Evolutionary conservation across 2,888 invertebrate genomes (phyloP).

Genomic region (Eupithecia subumbrata): DNA sequence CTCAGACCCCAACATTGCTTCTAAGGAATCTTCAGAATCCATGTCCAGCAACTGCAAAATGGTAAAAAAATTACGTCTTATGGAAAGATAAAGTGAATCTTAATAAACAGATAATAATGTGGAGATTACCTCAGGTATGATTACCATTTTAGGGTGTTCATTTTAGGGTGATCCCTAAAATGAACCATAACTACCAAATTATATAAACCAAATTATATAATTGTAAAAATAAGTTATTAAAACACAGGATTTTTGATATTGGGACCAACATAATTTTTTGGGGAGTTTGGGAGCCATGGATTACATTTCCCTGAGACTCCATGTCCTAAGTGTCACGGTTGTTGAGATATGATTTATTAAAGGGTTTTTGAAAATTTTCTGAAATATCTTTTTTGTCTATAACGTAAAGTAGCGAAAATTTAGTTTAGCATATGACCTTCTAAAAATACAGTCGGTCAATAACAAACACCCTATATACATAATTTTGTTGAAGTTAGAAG

Average conservation of each 20-base stretch:
- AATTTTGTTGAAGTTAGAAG: too few species aligned
- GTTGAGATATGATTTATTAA: too few species aligned
- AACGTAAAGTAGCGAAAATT: too few species aligned
- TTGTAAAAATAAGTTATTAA: neutral
- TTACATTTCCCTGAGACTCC: too few species aligned
- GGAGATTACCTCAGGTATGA: neutral
- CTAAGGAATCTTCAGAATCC: constrained; percentile 62
- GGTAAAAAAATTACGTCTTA: neutral
- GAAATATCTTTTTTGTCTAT: too few species aligned
- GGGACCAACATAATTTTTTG: neutral
- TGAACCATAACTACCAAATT: neutral
- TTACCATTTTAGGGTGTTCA: too few species aligned
- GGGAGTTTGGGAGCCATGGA: neutral
- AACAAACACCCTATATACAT: too few species aligned
- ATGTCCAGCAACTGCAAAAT: constrained; percentile 52
- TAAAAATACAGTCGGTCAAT: too few species aligned
- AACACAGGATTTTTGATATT: neutral
- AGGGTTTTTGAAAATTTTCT: too few species aligned
- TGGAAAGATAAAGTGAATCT: neutral
- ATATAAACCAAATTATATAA: neutral
- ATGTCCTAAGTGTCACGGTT: too few species aligned
- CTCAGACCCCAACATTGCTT: constrained; percentile 52
- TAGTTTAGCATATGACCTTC: too few species aligned
- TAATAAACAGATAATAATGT: neutral
- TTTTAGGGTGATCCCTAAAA: too few species aligned